These are phyloP conservation scores for Odontesthes bonariensis DNA, from an alignment of 2,113 vertebrate species.

Conservation along the genomic window DNA sequence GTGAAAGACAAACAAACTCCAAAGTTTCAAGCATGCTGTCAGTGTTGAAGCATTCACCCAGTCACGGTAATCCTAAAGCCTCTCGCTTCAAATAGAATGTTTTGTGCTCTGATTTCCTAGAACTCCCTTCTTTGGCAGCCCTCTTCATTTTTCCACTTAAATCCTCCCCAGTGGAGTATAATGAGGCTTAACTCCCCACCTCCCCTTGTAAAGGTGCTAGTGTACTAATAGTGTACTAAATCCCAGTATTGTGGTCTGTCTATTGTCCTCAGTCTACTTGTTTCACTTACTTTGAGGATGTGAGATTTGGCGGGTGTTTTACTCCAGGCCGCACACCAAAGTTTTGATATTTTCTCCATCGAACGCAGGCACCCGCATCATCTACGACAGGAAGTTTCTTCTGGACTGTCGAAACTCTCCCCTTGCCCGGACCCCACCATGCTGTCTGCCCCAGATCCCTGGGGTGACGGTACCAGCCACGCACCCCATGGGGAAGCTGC, in stretches of 20 bases:
- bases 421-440: slow-evolving; percentile 89
- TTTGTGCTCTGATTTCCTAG: too few relatives aligned
- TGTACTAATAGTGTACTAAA: too few relatives aligned
- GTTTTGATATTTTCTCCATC: background rate
- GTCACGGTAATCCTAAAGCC: background rate
- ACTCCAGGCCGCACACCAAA: background rate
- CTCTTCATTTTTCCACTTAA: background rate
- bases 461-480: slow-evolving; percentile 87
- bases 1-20: background rate
- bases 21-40: background rate
- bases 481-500: slow-evolving; percentile 86
- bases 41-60: too few relatives aligned
- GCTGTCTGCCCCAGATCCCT: slow-evolving; percentile 93
- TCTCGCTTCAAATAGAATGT: background rate
- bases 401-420: slow-evolving; percentile 94
- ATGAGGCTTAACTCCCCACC: background rate
- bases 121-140: too few relatives aligned
- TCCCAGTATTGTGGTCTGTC: too few relatives aligned
- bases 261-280: too few relatives aligned
- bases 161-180: background rate
- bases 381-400: slow-evolving; percentile 94
- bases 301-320: background rate
- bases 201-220: background rate
- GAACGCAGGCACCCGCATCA: slow-evolving; percentile 88
- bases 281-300: too few relatives aligned